Evolutionary conservation across 2,797 vertebrate genomes (phyloP).

Genomic region (Syngnathus acus): DNA sequence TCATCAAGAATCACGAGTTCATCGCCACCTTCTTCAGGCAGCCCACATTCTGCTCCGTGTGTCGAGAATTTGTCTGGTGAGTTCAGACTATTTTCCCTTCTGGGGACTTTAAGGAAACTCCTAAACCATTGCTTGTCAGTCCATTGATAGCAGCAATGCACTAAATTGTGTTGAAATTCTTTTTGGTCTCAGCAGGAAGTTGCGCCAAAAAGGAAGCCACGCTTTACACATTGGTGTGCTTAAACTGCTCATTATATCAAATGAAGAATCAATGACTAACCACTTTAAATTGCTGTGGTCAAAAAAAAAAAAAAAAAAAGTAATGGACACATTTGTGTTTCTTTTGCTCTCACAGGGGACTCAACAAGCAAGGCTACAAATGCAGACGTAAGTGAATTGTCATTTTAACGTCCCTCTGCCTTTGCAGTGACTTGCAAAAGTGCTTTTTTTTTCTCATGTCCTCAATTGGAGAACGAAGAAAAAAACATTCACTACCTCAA

Average conservation of each 20-base stretch:
- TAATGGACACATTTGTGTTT: constrained; percentile 4
- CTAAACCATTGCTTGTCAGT: neutral
- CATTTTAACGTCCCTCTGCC: neutral
- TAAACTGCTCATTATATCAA: constrained; percentile 5
- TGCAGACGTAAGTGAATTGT: constrained; percentile 69
- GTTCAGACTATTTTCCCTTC: constrained; percentile 30
- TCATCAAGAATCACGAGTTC: constrained; percentile 97
- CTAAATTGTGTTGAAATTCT: neutral
- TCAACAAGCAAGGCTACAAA: constrained; percentile 80
- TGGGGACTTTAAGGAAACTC: neutral
- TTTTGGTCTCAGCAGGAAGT: neutral
- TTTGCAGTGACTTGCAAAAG: neutral
- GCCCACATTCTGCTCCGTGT: constrained; percentile 97
- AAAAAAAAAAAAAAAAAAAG: constrained; percentile 5
- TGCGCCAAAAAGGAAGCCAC: neutral
- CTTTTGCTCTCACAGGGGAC: constrained; percentile 62
- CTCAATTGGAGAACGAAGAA: neutral
- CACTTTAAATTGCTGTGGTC: constrained; percentile 11
- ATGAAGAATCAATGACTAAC: constrained; percentile 3
- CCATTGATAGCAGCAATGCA: neutral
- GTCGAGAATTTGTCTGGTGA: constrained; percentile 97
- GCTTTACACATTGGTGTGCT: neutral
- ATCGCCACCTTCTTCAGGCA: constrained; percentile 96
- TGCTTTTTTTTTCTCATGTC: neutral
- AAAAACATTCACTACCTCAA: neutral